These are phyloP conservation scores for Drosophila yooni DNA, from an alignment of 2,888 invertebrate species.

Conservation along the genomic window DNA sequence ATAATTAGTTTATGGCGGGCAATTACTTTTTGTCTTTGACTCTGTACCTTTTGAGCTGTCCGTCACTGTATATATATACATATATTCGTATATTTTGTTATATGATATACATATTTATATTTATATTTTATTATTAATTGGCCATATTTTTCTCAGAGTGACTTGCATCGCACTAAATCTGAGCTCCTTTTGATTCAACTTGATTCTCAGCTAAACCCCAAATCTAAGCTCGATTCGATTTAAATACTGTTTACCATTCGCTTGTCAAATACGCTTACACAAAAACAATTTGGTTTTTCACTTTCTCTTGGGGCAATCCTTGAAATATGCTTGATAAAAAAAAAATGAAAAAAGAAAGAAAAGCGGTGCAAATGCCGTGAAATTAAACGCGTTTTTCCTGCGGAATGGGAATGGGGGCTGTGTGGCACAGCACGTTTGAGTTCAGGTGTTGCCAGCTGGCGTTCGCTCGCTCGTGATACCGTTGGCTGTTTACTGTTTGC, in stretches of 20 bases:
- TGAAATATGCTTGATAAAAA: slow-evolving; percentile 37
- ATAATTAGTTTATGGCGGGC: too few species aligned
- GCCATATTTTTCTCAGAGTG: too few species aligned
- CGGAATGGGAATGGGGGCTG: fast-evolving
- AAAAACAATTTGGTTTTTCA: slow-evolving; percentile 28
- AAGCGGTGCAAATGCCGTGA: slow-evolving; percentile 44
- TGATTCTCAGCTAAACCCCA: background rate
- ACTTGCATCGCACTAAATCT: too few species aligned
- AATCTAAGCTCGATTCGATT: background rate
- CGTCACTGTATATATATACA: too few species aligned
- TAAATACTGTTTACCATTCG: background rate
- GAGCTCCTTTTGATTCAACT: background rate
- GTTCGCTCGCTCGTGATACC: slow-evolving; percentile 5
- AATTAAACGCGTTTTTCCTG: slow-evolving; percentile 50
- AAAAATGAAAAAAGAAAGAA: slow-evolving; percentile 16
- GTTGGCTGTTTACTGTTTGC: slow-evolving; percentile 5
- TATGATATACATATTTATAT: too few species aligned
- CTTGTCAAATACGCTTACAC: background rate
- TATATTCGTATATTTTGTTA: too few species aligned
- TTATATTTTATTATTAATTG: too few species aligned
- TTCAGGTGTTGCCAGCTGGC: slow-evolving; percentile 53
- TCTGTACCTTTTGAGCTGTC: too few species aligned
- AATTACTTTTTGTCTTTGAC: too few species aligned
- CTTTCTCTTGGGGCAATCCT: slow-evolving; percentile 45
- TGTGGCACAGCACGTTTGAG: background rate